phyloP scores from a whole-genome alignment of 1,140 invertebrate genomes.

The Ectropis grisescens region DNA sequence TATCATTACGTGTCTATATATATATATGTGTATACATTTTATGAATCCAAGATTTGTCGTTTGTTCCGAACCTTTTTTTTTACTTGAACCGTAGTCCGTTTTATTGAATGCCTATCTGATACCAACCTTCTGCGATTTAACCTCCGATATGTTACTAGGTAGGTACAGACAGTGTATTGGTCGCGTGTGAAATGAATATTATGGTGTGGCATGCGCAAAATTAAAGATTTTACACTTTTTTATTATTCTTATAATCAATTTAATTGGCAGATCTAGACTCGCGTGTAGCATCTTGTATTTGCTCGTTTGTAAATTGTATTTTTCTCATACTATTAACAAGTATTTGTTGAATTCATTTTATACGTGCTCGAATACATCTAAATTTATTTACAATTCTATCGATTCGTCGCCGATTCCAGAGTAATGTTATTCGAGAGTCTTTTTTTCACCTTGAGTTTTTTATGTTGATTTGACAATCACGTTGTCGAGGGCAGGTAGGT shows the following conservation, averaged over 20 bases:
- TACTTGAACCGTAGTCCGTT: too few relatives aligned
- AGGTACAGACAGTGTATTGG: slow-evolving; percentile 11
- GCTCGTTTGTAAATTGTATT: slow-evolving; percentile 20
- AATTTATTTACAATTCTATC: slow-evolving; percentile 61
- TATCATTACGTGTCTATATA: too few relatives aligned
- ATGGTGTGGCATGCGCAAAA: slow-evolving; percentile 28
- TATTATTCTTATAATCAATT: slow-evolving; percentile 19
- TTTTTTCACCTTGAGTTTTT: slow-evolving; percentile 57
- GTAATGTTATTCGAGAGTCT: slow-evolving; percentile 44
- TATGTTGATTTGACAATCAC: slow-evolving; percentile 28
- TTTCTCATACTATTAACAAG: too few relatives aligned
- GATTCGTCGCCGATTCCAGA: slow-evolving; percentile 22
- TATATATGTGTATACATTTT: too few relatives aligned
- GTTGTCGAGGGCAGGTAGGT: slow-evolving; percentile 26
- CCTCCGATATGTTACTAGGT: too few relatives aligned
- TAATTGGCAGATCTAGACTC: slow-evolving; percentile 12
- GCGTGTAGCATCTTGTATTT: slow-evolving; percentile 4
- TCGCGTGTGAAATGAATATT: slow-evolving; percentile 20
- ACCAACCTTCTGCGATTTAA: too few relatives aligned
- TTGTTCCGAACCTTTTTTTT: too few relatives aligned
- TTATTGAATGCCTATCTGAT: too few relatives aligned
- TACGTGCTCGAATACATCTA: slow-evolving; percentile 5
- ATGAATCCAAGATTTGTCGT: too few relatives aligned
- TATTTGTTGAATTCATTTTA: too few relatives aligned
- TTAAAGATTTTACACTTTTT: slow-evolving; percentile 31